phyloP scores from a whole-genome alignment of 2,113 vertebrate genomes.

The Corapipo altera region DNA sequence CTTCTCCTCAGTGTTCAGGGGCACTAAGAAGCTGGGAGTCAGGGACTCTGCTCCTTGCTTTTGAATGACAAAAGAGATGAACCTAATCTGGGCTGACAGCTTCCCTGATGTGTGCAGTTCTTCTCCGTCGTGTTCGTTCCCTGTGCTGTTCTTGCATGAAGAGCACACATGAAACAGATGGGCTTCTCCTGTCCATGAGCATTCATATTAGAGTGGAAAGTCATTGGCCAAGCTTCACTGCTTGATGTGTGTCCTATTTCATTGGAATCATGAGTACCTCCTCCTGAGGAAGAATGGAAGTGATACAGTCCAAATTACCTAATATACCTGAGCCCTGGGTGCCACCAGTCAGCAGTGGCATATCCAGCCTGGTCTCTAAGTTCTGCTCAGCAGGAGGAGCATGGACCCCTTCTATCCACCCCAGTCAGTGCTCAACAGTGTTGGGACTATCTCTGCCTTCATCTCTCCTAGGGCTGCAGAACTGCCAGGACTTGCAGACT shows the following conservation, averaged over 20 bases:
- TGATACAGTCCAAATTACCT: neutral
- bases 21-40: neutral
- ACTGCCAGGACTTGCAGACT: neutral
- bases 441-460: neutral
- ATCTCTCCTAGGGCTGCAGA: neutral
- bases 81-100: neutral
- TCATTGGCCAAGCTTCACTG: neutral
- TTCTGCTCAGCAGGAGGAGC: neutral
- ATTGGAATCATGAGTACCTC: neutral
- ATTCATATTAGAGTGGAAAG: neutral
- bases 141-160: neutral
- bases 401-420: neutral
- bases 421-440: neutral
- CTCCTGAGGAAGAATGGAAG: neutral
- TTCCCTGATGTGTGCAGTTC: neutral
- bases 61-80: neutral
- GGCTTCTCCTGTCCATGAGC: neutral
- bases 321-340: neutral
- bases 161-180: neutral
- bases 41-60: neutral
- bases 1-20: neutral
- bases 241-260: neutral
- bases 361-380: neutral
- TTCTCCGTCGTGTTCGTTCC: accelerated
- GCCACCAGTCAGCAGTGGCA: neutral